Conservation (phyloP, 30 jellyfish, hydroid and myxozoan species). For the Sanderia malayensis region DNA sequence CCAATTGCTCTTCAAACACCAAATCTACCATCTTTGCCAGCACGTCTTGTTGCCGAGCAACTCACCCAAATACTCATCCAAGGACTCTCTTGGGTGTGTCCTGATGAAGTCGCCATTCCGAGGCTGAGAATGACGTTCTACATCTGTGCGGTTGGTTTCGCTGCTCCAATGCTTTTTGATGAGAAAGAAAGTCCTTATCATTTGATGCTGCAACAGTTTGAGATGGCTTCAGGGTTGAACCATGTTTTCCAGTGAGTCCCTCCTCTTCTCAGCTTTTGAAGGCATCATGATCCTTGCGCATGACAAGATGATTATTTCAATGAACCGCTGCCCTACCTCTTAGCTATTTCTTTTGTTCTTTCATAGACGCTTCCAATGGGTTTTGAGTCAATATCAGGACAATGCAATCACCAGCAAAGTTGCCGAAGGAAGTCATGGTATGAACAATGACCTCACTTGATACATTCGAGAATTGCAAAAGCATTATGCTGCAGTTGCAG, state of each 20-base stretch:
- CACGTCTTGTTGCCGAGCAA: constrained; percentile 77
- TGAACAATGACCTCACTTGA: too few species aligned
- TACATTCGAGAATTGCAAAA: too few species aligned
- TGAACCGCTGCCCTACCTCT: too few species aligned
- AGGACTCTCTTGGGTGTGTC: constrained; percentile 86
- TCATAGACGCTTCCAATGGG: constrained; percentile 61
- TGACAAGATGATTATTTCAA: not conserved
- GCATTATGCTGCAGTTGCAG: too few species aligned
- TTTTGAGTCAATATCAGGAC: constrained; percentile 34
- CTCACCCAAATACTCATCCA: constrained; percentile 65
- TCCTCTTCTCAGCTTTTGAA: not conserved
- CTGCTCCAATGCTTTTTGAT: constrained; percentile 81
- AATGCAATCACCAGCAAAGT: not conserved
- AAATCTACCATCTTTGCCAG: constrained; percentile 75
- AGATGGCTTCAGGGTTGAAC: constrained; percentile 64
- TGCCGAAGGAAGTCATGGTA: constrained; percentile 53
- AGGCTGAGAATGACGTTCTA: constrained; percentile 81
- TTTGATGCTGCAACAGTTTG: constrained; percentile 81
- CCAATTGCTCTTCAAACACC: constrained; percentile 55
- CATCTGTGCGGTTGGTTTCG: constrained; percentile 86
- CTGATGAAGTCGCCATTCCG: constrained; percentile 62
- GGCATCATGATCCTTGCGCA: not conserved
- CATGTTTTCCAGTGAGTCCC: constrained; percentile 64
- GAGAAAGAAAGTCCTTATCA: constrained; percentile 83
- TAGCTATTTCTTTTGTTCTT: too few species aligned